Conservation (phyloP, 2,888 invertebrate species). For the Furcula furcula region DNA sequence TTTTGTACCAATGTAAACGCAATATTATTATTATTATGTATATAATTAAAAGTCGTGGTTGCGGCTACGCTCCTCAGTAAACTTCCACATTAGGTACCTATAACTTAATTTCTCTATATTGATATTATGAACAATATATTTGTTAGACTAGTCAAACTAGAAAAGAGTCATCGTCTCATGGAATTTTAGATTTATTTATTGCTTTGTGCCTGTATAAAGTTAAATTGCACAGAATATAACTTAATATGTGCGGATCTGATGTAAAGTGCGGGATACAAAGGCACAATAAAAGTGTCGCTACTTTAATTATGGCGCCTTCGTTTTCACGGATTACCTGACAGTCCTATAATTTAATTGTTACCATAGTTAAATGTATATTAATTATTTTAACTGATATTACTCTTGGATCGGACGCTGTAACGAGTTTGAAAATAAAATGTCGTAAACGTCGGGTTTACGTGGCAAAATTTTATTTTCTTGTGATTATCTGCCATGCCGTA, state of each 20-base stretch:
- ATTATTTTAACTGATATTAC: conserved; percentile 45
- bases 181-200: conserved; percentile 70
- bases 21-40: conserved; percentile 29
- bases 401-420: conserved; percentile 30
- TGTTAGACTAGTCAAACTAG: conserved; percentile 79
- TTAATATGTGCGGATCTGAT: conserved; percentile 16
- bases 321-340: conserved; percentile 26
- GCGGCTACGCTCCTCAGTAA: conserved; percentile 14
- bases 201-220: conserved; percentile 39
- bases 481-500: conserved; percentile 65
- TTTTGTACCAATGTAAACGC: conserved; percentile 41
- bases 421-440: conserved; percentile 24
- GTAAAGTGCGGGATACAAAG: conserved; percentile 23
- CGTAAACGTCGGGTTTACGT: conserved; percentile 15
- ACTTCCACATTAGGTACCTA: conserved; percentile 18
- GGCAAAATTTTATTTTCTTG: conserved; percentile 38
- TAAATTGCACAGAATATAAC: conserved; percentile 27
- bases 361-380: conserved; percentile 68
- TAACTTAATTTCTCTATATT: conserved; percentile 25
- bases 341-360: conserved; percentile 64
- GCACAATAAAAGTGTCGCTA: conserved; percentile 12
- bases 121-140: conserved; percentile 43
- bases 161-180: conserved; percentile 59
- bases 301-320: conserved; percentile 13
- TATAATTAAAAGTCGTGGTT: conserved; percentile 14